phyloP scores from a whole-genome alignment of 1,140 invertebrate genomes.

The Potamilus streckersoni region DNA sequence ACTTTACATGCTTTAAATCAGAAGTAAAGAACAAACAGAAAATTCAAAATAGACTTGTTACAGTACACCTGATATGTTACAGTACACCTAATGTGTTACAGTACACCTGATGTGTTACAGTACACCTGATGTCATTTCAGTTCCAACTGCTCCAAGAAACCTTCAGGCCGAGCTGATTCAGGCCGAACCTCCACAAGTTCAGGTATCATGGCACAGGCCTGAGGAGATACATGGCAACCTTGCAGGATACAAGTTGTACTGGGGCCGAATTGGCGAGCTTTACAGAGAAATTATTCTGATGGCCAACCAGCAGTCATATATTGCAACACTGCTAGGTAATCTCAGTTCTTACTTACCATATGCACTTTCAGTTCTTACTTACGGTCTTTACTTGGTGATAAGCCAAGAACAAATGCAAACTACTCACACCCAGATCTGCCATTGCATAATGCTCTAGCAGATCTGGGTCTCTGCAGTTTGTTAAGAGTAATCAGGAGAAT shows the following conservation, averaged over 20 bases:
- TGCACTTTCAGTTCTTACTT: too few species aligned
- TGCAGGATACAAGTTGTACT: slow-evolving; percentile 85
- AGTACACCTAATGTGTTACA: too few species aligned
- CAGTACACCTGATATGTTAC: slow-evolving; percentile 14
- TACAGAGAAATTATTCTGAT: slow-evolving; percentile 77
- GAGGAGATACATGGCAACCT: slow-evolving; percentile 88
- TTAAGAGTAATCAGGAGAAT: too few species aligned
- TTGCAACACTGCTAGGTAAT: slow-evolving; percentile 73
- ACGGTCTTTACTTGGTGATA: too few species aligned
- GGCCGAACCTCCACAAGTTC: slow-evolving; percentile 86
- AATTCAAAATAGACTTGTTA: too few species aligned
- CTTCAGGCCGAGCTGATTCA: slow-evolving; percentile 65
- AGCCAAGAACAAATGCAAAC: too few species aligned
- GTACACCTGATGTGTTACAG: too few species aligned
- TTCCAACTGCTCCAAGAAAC: slow-evolving; percentile 60
- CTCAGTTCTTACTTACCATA: not conserved
- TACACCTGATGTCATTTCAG: slow-evolving; percentile 71
- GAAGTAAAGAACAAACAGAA: too few species aligned
- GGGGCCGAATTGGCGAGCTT: slow-evolving; percentile 80
- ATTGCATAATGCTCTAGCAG: too few species aligned
- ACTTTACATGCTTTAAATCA: too few species aligned
- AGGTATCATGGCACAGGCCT: slow-evolving; percentile 91
- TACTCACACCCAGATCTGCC: too few species aligned
- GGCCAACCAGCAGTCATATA: slow-evolving; percentile 71
- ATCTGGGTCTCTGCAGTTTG: too few species aligned